A percentile compares a stretch with the other conserved stretches of the same genome.
Evolutionary conservation across 2,113 vertebrate genomes (phyloP).

Genomic region (Heliornis fulica): DNA sequence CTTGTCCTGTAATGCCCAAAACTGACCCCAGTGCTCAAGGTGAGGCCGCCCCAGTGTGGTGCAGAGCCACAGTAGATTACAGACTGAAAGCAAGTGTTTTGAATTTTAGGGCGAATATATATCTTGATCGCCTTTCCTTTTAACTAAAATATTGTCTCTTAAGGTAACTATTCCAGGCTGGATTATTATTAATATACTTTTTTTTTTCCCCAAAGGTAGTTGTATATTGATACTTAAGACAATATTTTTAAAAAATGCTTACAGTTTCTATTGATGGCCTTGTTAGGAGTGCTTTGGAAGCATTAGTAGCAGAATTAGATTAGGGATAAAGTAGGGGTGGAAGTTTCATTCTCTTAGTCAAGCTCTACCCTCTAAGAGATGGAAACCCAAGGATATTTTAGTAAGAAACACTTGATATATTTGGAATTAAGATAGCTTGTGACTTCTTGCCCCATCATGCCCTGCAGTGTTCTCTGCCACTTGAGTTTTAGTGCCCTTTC

Average conservation of each 20-base stretch:
- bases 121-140: background rate
- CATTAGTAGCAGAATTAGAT: background rate
- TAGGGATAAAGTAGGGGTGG: background rate
- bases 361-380: background rate
- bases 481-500: background rate
- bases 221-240: background rate
- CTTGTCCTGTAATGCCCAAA: no score
- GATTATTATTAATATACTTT: background rate
- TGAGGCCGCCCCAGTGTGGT: no score
- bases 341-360: background rate
- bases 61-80: background rate
- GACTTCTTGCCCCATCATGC: background rate
- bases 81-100: background rate
- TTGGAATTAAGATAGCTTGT: background rate
- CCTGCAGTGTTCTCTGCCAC: background rate
- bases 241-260: background rate
- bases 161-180: background rate
- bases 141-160: background rate
- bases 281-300: background rate
- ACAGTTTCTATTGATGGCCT: background rate
- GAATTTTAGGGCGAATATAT: background rate
- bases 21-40: no score
- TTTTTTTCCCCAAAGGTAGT: background rate
- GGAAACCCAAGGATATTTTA: background rate
- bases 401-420: background rate